Percentiles rank a stretch among this genome's conserved stretches.
Evolutionary conservation across 2,113 vertebrate species (phyloP).

Genomic region (Heterotis niloticus): DNA sequence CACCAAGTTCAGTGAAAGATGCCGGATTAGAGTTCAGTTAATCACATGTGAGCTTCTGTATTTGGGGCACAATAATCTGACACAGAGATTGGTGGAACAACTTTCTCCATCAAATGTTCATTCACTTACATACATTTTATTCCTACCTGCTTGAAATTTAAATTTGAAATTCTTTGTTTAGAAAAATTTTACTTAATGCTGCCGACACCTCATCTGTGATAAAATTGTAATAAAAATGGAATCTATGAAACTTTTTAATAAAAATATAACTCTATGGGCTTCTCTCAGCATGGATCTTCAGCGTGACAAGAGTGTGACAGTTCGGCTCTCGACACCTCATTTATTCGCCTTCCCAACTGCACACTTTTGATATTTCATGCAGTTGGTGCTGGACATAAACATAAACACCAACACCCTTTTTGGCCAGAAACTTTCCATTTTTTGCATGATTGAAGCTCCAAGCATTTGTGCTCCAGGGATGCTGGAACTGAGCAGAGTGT

Average conservation of each 20-base stretch:
- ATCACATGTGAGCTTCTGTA: background rate
- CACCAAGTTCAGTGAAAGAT: background rate
- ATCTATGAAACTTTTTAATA: no score
- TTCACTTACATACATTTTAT: conserved; percentile 12
- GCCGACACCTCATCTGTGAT: no score
- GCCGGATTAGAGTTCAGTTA: background rate
- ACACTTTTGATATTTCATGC: background rate
- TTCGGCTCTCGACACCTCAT: background rate
- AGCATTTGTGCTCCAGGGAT: background rate
- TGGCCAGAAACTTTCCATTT: background rate
- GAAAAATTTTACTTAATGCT: background rate
- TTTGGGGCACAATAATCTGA: background rate
- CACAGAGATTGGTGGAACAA: conserved; percentile 5
- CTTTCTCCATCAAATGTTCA: background rate
- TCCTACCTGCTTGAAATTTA: no score
- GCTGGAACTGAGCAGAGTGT: no score
- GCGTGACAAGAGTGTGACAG: no score
- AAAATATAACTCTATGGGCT: no score
- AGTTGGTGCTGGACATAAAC: no score
- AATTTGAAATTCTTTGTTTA: no score
- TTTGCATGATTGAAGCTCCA: background rate
- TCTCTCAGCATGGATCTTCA: no score
- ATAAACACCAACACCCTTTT: no score
- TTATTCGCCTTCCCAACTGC: background rate
- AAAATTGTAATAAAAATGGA: no score